These are phyloP conservation scores for Melieria picta DNA, from an alignment of 2,888 invertebrate genomes.

Conservation along the genomic window DNA sequence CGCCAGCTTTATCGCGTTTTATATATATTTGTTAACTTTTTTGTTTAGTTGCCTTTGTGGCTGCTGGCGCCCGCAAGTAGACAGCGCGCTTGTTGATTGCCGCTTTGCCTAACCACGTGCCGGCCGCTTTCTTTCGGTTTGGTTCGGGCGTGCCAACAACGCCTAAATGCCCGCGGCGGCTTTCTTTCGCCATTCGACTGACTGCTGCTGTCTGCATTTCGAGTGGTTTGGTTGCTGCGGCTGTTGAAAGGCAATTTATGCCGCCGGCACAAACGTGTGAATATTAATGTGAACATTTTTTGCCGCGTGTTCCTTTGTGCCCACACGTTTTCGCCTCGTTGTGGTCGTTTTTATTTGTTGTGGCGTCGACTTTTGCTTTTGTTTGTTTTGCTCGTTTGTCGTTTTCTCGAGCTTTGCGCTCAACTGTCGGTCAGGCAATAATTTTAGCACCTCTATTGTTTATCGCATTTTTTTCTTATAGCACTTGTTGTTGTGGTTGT, in stretches of 20 bases:
- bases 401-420: no score
- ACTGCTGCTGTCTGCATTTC: not conserved
- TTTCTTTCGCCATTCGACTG: not conserved
- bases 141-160: not conserved
- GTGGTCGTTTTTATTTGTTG: no score
- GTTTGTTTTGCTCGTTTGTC: no score
- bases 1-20: not conserved
- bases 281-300: conserved; percentile 23
- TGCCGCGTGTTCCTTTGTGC: no score
- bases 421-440: no score
- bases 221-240: not conserved
- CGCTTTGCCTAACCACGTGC: no score
- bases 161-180: not conserved
- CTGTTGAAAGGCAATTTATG: conserved; percentile 36
- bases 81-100: not conserved
- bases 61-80: not conserved
- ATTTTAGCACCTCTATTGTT: no score
- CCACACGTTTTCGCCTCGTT: no score
- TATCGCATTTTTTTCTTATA: no score
- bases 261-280: conserved; percentile 27
- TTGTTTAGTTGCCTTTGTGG: not conserved
- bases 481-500: no score
- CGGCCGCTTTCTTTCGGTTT: conserved; percentile 2
- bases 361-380: no score
- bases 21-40: conserved; percentile 7